Base-by-base conservation (phyloP, 2,113 vertebrate species). In the Cinclus mexicanus region DNA sequence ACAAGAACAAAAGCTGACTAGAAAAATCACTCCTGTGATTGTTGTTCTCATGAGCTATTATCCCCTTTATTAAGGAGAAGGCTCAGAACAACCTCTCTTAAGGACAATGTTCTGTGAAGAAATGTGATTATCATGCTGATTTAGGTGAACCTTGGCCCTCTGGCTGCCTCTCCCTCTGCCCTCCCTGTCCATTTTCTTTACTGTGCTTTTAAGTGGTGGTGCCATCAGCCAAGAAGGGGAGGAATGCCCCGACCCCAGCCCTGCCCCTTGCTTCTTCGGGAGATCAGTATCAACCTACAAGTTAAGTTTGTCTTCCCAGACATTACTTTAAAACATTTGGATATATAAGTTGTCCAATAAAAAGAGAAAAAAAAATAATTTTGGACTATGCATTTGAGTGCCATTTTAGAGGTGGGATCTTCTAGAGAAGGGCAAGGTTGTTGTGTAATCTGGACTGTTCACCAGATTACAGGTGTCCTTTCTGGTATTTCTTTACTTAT, bases 121-220 rank as follows among this genome's bases (percentile, higher is more conserved):
- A 94, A 84, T 84, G 74, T 39, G 65, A 97, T 97, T 96, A 92
- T 96, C 92, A 93, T 94, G 95, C 80, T 82, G 89, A 96, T 94
- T 87, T 96, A 69, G 70, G 94, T 87, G 90, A 91, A 95, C 96
- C 60, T 72, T 87, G 86, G 88, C 80, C 72, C n/a, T 35, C 33
- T 91, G 92, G 28, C 76, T 96, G 5, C 21, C 47, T 84, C 29
- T 83, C n/a, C 49, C 53, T 53, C 61, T 84, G 35, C 19, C 52
- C 57, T 80, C 50, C 2, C 35, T 92, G 61, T 47, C 11, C 55
- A 10, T 57, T 83, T 83, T 89, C 77, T 86, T 96, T 64, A 70
- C 87, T 83, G 83, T 70, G 74, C 69, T 94, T 89, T 78, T 78
- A 79, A 92, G 67, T 9, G 67, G 64, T 57, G 31, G 23, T 59